A percentile compares a stretch with the other conserved stretches of the same genome.
Evolutionary conservation across 2,888 invertebrate genomes (phyloP).

Genomic region (Monochamus alternatus): DNA sequence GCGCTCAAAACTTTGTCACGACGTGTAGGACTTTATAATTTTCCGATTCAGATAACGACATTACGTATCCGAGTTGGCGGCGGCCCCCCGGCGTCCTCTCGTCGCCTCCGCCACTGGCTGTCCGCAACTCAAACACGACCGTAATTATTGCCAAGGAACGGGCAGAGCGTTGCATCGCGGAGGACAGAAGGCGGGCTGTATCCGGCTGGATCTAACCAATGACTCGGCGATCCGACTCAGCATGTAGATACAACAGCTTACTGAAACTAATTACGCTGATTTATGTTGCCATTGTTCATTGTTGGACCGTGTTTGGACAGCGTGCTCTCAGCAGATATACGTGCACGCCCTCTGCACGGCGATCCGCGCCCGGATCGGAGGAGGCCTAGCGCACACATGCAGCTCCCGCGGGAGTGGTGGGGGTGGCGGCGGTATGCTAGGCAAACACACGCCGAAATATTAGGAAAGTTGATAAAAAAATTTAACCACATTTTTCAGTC

Average conservation of each 20-base stretch:
- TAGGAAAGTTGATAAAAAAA: conserved; percentile 23
- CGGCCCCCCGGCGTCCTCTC: background rate
- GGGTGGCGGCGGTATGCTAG: conserved; percentile 9
- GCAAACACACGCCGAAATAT: conserved; percentile 19
- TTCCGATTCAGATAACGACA: too few relatives aligned
- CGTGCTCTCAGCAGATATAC: conserved; percentile 65
- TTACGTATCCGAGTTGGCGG: too few relatives aligned
- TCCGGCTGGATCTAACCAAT: conserved; percentile 76
- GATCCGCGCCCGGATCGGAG: conserved; percentile 23
- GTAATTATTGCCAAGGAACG: conserved; percentile 43
- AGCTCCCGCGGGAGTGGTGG: conserved; percentile 9
- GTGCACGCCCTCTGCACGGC: conserved; percentile 67
- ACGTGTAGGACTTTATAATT: too few relatives aligned
- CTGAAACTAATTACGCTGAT: conserved; percentile 94
- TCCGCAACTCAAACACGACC: conserved; percentile 42
- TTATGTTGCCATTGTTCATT: conserved; percentile 95
- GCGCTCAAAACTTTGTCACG: too few relatives aligned
- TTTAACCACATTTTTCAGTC: conserved; percentile 19
- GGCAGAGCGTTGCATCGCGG: conserved; percentile 36
- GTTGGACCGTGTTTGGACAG: conserved; percentile 78
- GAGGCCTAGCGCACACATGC: conserved; percentile 22
- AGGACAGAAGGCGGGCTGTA: conserved; percentile 74
- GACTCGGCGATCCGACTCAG: conserved; percentile 75
- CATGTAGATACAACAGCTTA: conserved; percentile 73
- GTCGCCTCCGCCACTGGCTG: background rate